Evolutionary conservation across 2,888 invertebrate species (phyloP), one percentile per base, ranked within the genome.

Genomic region (Mamestra brassicae): DNA sequence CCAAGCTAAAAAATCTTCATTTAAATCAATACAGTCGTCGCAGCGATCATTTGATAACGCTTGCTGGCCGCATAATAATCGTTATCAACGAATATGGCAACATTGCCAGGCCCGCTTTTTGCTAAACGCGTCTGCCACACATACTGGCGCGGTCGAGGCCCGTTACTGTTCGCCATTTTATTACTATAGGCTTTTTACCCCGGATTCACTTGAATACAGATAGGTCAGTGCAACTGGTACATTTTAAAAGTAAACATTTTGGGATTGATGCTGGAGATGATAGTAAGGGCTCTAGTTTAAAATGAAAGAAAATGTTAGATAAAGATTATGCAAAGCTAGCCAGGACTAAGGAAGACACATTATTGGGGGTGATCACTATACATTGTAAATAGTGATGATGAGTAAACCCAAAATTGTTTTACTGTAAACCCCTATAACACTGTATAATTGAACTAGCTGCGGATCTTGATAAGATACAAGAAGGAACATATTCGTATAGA

Each of bases 41-140:
- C 52, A 84, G 75, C 75, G 82, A 85, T 87, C 87, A 77, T 87
- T 87, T 86, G 86, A 86, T 86, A 86, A 86, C 84, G 81, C 84
- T 78, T 69, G 73, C 70, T 76, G 92, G 89, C 83, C 91, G 86
- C 89, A 91, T 89, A 91, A 93, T 94, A 94, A 93, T 93, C 93
- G 92, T 92, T 92, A 91, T 87, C 87, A 85, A 81, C 94, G 80
- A 91, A 94, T 93, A 94, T 91, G 94, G 94, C 78, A 85, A 87
- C 87, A 85, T 75, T 84, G 82, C 78, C 76, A 74, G 71, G 87
- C 85, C 92, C 84, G 89, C 91, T 94, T 94, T 94, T 94, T 94
- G 88, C 89, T 87, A 76, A 74, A 83, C 86, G 68, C 88, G 87
- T 90, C 90, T 90, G 93, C 91, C 92, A 93, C 90, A 93, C 92